Conservation (phyloP, 1,140 invertebrate species). For the Homalodisca vitripennis region DNA sequence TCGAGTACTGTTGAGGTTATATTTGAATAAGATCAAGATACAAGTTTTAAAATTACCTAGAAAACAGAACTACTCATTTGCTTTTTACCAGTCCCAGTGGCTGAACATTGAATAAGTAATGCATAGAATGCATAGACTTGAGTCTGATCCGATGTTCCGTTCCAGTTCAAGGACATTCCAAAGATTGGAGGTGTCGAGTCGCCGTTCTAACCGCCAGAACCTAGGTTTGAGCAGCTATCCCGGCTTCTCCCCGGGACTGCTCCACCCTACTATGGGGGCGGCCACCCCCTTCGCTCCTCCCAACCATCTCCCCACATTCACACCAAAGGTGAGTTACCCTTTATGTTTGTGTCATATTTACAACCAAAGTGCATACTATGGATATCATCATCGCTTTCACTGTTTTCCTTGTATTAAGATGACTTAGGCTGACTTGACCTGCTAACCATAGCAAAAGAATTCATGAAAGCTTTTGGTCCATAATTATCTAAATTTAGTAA, state of each 20-base stretch:
- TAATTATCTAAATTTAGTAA: too few species aligned
- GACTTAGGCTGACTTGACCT: neutral
- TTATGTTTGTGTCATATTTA: too few species aligned
- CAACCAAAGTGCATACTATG: neutral
- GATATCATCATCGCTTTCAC: too few species aligned
- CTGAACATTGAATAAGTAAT: too few species aligned
- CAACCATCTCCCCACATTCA: conserved; percentile 75
- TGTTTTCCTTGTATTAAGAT: neutral
- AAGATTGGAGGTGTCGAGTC: conserved; percentile 78
- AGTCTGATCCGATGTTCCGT: too few species aligned
- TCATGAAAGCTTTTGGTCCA: too few species aligned
- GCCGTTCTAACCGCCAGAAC: conserved; percentile 69
- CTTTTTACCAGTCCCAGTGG: too few species aligned
- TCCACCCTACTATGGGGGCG: conserved; percentile 70
- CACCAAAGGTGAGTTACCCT: conserved; percentile 76
- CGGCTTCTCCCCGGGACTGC: conserved; percentile 74
- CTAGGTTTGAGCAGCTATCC: conserved; percentile 73
- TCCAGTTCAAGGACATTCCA: conserved; percentile 85
- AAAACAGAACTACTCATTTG: too few species aligned
- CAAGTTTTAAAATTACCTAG: too few species aligned
- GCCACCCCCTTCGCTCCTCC: conserved; percentile 76
- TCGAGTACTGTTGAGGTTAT: too few species aligned
- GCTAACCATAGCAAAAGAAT: neutral
- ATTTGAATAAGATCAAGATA: too few species aligned
- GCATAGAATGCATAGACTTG: too few species aligned